phyloP scores from a whole-genome alignment of 1,140 invertebrate genomes.

The Hormaphis cornu region DNA sequence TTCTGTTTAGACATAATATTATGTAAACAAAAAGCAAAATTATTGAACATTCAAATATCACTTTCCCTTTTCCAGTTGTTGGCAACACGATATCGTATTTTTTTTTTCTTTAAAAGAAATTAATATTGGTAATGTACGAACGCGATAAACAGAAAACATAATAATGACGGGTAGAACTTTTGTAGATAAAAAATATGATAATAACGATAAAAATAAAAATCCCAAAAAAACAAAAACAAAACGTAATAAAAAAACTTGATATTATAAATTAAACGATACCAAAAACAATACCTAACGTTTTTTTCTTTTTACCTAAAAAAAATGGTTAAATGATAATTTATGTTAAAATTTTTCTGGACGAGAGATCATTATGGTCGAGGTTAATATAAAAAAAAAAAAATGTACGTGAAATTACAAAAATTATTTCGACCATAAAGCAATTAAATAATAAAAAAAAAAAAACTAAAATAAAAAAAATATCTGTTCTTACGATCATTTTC shows the following conservation, averaged over 20 bases:
- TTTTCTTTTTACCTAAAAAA: too few species aligned
- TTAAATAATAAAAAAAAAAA: not conserved
- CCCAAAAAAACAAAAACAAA: not conserved
- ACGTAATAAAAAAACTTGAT: not conserved
- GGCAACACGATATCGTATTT: constrained; percentile 20
- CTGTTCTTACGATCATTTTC: constrained; percentile 24
- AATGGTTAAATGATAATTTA: not conserved
- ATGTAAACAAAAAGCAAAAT: constrained; percentile 28
- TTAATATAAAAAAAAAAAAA: not conserved
- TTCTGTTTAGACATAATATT: not conserved
- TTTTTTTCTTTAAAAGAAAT: not conserved
- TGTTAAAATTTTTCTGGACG: constrained; percentile 8
- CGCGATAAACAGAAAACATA: not conserved
- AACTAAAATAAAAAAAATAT: not conserved
- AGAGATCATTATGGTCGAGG: constrained; percentile 21
- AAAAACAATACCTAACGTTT: not conserved
- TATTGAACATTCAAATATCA: constrained; percentile 23
- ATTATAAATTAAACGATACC: not conserved
- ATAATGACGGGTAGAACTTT: not conserved
- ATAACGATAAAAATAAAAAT: not conserved
- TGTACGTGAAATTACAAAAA: constrained; percentile 1
- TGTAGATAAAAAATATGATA: not conserved
- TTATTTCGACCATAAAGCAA: constrained; percentile 1
- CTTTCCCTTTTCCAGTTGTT: constrained; percentile 21
- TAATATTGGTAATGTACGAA: not conserved